Base-by-base conservation (phyloP, 2,113 vertebrate species). In the Myotis yumanensis region DNA sequence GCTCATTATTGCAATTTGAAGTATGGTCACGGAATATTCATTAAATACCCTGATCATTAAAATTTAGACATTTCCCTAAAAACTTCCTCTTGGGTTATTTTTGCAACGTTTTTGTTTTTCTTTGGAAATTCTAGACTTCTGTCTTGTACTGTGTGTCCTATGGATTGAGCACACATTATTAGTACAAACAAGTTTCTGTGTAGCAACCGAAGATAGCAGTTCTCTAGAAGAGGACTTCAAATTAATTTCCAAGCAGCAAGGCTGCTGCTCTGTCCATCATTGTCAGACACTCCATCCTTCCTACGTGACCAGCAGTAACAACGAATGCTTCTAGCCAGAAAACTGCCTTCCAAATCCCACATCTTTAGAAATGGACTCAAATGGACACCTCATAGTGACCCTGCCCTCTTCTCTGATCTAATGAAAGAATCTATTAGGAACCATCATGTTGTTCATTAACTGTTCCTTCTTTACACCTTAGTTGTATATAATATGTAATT, bases 161-260 rank as follows among this genome's bases (percentile, higher is more conserved):
- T 3, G 11, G 59, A 96, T 66, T 76, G 85, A 54, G 62, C 51
- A 92, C 79, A 79, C 54, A 79, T 88, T 93, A 89, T 95, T 86
- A 93, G 82, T 68, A 87, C 90, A 86, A 52, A 90, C 92, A 80
- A 96, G 77, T 96, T 90, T 93, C 88, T 89, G 30, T 81, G 92
- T 68, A 62, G 89, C 91, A 71, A 95, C 64, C 86, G 83, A 89
- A 91, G 88, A 92, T 15, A 93, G 57, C 30, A 37, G 62, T 51
- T 93, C 82, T 93, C 40, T 20, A 51, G 88, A 80, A 90, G 86
- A 96, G 69, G 91, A 77, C 46, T 89, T 96, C 68, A 86, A 86
- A 94, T 96, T 94, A 94, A 96, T 95, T 90, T 93, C 81, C 59
- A 68, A 4, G 35, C 62, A 86, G 92, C 43, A 22, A 80, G 30